Percentiles rank a stretch among this genome's conserved stretches.
Conservation (phyloP, 2,888 invertebrate genomes). For the Cryptophagus acutangulus region DNA sequence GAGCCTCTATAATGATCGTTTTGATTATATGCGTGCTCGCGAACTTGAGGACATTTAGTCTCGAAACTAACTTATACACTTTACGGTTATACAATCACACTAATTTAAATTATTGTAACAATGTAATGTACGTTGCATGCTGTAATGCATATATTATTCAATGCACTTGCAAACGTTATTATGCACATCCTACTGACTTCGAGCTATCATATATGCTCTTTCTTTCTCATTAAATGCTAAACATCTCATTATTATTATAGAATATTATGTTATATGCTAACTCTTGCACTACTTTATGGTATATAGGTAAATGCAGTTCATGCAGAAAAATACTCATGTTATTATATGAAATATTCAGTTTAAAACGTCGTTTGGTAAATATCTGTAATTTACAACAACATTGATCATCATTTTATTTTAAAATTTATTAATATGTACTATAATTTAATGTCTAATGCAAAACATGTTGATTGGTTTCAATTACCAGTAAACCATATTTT, state of each 20-base stretch:
- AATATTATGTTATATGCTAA: neutral
- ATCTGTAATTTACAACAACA: no score
- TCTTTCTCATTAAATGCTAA: constrained; percentile 18
- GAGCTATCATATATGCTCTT: constrained; percentile 10
- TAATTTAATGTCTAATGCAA: no score
- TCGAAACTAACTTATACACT: constrained; percentile 3
- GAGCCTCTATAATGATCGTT: constrained; percentile 24
- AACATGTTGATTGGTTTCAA: no score
- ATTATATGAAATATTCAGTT: no score
- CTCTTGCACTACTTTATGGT: neutral
- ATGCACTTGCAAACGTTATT: constrained; percentile 26
- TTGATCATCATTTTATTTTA: no score
- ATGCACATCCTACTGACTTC: constrained; percentile 25
- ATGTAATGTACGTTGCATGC: constrained; percentile 30
- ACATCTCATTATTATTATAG: constrained; percentile 12
- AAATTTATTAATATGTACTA: no score
- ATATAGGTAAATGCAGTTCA: neutral
- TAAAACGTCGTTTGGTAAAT: no score
- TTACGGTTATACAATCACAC: constrained; percentile 26
- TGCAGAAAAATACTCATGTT: no score
- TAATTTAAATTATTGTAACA: constrained; percentile 32
- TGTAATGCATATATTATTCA: constrained; percentile 28
- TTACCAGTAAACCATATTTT: no score
- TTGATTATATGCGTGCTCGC: constrained; percentile 21
- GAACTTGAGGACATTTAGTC: neutral